Conservation (phyloP, 2,888 invertebrate genomes). For the Poecilus cupreus region DNA sequence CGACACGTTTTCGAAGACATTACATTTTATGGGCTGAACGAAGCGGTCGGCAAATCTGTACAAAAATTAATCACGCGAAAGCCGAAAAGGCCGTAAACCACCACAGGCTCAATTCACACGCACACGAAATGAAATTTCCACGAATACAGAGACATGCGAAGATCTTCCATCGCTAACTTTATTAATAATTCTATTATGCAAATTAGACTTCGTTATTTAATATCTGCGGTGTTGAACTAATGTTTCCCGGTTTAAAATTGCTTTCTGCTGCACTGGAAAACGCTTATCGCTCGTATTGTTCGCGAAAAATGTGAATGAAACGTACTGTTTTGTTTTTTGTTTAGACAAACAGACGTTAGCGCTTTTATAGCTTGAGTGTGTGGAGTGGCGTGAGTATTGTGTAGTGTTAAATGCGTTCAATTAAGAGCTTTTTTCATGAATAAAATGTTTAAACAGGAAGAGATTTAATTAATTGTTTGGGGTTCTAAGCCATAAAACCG, state of each 20-base stretch:
- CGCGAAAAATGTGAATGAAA: slow-evolving; percentile 31
- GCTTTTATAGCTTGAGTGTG: neutral
- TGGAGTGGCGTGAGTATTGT: slow-evolving; percentile 3
- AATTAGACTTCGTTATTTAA: slow-evolving; percentile 48
- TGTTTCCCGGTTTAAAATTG: slow-evolving; percentile 32
- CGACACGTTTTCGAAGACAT: slow-evolving; percentile 55
- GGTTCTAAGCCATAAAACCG: slow-evolving; percentile 9
- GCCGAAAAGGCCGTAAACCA: slow-evolving; percentile 47
- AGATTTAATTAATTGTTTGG: slow-evolving; percentile 30
- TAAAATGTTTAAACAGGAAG: slow-evolving; percentile 22
- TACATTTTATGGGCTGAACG: slow-evolving; percentile 45
- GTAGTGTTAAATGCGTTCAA: slow-evolving; percentile 22
- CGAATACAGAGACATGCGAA: slow-evolving; percentile 29
- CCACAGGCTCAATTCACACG: slow-evolving; percentile 10
- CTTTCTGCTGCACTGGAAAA: neutral
- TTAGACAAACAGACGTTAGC: neutral
- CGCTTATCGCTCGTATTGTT: neutral
- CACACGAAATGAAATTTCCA: slow-evolving; percentile 45
- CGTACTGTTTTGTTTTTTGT: slow-evolving; percentile 18
- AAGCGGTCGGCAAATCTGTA: slow-evolving; percentile 49
- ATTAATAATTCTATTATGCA: slow-evolving; percentile 55
- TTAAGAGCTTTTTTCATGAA: slow-evolving; percentile 31
- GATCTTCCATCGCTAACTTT: slow-evolving; percentile 42
- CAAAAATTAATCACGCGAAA: slow-evolving; percentile 55
- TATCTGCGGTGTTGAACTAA: slow-evolving; percentile 50